These are phyloP conservation scores for cat (Felis catus) DNA, from an alignment of 2,113 vertebrate genomes.

Conservation along the genomic window F.catus_Fca126_mat1.0 CM031414.1:53972501-53973000, in stretches of 20 bases:
- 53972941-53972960: background rate
- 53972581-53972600: background rate
- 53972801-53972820: background rate
- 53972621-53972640: background rate
- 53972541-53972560: background rate
- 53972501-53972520: background rate
- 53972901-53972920: background rate
- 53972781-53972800: background rate
- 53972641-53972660: background rate
- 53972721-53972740: background rate
- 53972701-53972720: background rate
- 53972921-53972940: background rate
- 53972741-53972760: background rate
- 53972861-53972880: background rate
- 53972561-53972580: background rate
- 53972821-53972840: background rate
- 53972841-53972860: background rate
- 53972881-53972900: background rate
- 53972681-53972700: background rate
- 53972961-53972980: background rate
- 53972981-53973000: background rate
- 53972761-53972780: background rate
- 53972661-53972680: background rate
- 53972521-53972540: background rate
- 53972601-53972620: background rate